Evolutionary conservation across 2,797 vertebrate species (phyloP), one percentile per base, ranked within the genome.

Genomic region (Serranus cabrilla): DNA sequence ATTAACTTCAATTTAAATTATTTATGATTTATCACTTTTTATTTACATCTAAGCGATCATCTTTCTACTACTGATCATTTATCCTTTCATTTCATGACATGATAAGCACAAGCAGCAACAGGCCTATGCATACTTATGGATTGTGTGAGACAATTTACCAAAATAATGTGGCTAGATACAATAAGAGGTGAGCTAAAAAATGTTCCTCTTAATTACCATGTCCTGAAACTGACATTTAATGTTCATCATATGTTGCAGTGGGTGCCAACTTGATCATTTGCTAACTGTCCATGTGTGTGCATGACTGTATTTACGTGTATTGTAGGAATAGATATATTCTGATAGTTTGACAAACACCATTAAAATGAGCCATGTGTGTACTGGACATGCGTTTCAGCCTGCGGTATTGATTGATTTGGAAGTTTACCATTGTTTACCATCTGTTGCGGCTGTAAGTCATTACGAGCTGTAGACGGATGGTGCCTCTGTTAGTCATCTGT

Each of bases 331-430:
- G 10, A 6, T 27, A 40, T 58, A 18, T 75, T 59, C 47, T 45
- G 11, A 51, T 16, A n/a, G 42, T 23, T 39, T 42, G 20, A 70
- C 40, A 17, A 4, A 43, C 51, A 1, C 11, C 9, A 27, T 14
- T 51, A 18, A 18, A 52, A 68, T 58, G 45, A 20, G 7, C 49
- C 0, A 17, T 7, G 17, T 76, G 34, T 68, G 18, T 27, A 21
- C 52, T 77, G 66, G 2, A 46, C 63, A 49, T 52, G 42, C 43
- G n/a, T 45, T 61, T 75, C 39, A 64, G 40, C 37, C 50, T 9
- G 59, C 27, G 58, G 2, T 64, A 87, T 87, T 68, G 81, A 84
- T 78, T 56, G 27, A 20, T 34, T 68, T 74, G 25, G 51, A 81
- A 34, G 82, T 74, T 78, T 13, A 76, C 47, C 31, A 49, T 34